Percentiles rank a stretch among this genome's conserved stretches.
These are phyloP conservation scores for Piscicola geometra DNA, from an alignment of 2,888 invertebrate species.

Conservation along the genomic window DNA sequence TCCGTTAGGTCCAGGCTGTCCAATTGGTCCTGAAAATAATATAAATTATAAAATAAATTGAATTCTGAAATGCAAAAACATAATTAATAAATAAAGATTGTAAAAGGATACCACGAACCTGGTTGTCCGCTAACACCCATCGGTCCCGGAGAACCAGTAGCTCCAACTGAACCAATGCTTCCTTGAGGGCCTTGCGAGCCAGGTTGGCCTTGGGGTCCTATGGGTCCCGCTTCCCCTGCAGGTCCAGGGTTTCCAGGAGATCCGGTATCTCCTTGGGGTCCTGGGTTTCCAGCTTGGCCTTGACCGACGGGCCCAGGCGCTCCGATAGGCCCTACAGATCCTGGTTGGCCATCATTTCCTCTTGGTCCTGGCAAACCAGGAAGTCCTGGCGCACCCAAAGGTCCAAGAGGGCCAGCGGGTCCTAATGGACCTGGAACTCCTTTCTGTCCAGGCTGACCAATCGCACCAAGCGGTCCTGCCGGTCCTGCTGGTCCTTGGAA, in stretches of 20 bases:
- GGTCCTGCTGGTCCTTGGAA: constrained; percentile 33
- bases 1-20: background rate
- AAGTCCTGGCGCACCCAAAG: constrained; percentile 36
- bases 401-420: constrained; percentile 8
- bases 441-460: constrained; percentile 36
- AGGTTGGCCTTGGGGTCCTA: constrained; percentile 7
- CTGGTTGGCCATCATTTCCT: constrained; percentile 21
- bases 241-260: constrained; percentile 9
- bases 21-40: background rate
- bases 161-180: background rate
- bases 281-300: constrained; percentile 11
- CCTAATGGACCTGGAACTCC: constrained; percentile 30
- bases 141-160: constrained; percentile 38
- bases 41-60: background rate
- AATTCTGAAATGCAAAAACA: background rate
- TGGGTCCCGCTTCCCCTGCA: background rate
- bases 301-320: background rate
- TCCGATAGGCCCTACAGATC: constrained; percentile 23
- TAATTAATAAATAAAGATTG: background rate
- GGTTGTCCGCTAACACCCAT: constrained; percentile 41
- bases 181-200: background rate
- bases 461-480: constrained; percentile 31
- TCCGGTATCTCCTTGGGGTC: background rate
- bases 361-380: constrained; percentile 30
- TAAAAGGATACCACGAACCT: background rate